These are phyloP conservation scores for Himalopsyche tibetana DNA, from an alignment of 2,888 invertebrate species.

Conservation along the genomic window DNA sequence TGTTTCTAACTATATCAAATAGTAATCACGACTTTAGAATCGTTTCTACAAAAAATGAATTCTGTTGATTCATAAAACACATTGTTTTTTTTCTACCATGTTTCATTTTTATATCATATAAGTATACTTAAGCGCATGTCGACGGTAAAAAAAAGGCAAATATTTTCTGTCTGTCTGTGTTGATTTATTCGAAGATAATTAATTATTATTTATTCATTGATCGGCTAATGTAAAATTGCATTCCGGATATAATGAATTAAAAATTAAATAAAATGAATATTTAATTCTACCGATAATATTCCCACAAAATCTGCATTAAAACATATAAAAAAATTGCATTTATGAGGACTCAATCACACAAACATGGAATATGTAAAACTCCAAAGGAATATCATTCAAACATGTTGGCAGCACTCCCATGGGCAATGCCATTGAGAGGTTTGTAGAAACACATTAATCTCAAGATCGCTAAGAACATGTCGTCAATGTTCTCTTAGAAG, in stretches of 20 bases:
- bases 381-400: too few relatives aligned
- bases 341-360: too few relatives aligned
- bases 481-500: too few relatives aligned
- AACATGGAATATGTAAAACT: too few relatives aligned
- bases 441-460: too few relatives aligned
- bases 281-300: too few relatives aligned
- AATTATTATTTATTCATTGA: neutral
- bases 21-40: constrained; percentile 21
- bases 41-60: constrained; percentile 15
- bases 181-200: neutral
- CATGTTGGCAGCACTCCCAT: too few relatives aligned
- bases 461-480: too few relatives aligned
- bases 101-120: neutral
- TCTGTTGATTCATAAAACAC: constrained; percentile 26
- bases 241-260: neutral
- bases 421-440: too few relatives aligned
- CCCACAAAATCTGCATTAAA: too few relatives aligned
- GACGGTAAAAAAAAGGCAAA: neutral
- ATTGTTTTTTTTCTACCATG: neutral
- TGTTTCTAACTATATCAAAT: constrained; percentile 31
- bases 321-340: too few relatives aligned
- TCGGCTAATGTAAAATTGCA: neutral
- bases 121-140: constrained; percentile 12
- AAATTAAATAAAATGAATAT: too few relatives aligned
- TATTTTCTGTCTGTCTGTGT: neutral